These are phyloP conservation scores for Esperia sulphurella DNA, from an alignment of 2,888 invertebrate species.

Conservation along the genomic window DNA sequence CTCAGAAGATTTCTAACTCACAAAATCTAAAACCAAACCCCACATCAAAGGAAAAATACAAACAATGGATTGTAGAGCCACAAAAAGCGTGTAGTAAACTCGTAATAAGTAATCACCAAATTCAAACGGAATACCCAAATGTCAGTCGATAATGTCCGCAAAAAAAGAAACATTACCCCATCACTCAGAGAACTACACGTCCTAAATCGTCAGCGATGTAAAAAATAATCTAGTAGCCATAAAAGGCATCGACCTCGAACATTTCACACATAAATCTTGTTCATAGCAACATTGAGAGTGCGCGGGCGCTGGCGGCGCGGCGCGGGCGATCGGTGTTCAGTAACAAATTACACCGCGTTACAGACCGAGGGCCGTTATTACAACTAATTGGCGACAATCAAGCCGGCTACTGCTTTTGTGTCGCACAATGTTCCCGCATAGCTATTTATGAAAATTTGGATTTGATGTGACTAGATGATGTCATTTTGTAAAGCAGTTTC, in stretches of 20 bases:
- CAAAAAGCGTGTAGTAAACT: too few species aligned
- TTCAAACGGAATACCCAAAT: background rate
- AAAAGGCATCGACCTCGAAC: constrained; percentile 52
- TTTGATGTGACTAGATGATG: background rate
- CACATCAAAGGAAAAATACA: too few species aligned
- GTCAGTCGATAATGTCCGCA: background rate
- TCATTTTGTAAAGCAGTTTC: background rate
- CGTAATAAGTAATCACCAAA: too few species aligned
- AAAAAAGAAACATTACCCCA: background rate
- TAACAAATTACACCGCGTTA: constrained; percentile 64
- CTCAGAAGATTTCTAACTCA: too few species aligned
- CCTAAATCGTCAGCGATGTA: background rate
- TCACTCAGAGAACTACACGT: background rate
- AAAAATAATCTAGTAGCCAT: constrained; percentile 6
- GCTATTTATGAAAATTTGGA: constrained; percentile 16
- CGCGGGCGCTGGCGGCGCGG: constrained; percentile 8
- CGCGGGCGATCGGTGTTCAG: constrained; percentile 27
- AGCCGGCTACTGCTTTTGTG: constrained; percentile 47
- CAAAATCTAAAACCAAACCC: too few species aligned
- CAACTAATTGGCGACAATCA: constrained; percentile 75
- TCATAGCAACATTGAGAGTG: constrained; percentile 22
- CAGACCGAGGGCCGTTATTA: constrained; percentile 62
- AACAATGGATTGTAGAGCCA: too few species aligned
- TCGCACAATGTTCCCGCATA: constrained; percentile 41
- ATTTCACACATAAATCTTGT: constrained; percentile 68